A percentile compares a stretch with the other conserved stretches of the same genome.
Conservation (phyloP, 2,888 invertebrate genomes). For the Sarcophaga variegata region DNA sequence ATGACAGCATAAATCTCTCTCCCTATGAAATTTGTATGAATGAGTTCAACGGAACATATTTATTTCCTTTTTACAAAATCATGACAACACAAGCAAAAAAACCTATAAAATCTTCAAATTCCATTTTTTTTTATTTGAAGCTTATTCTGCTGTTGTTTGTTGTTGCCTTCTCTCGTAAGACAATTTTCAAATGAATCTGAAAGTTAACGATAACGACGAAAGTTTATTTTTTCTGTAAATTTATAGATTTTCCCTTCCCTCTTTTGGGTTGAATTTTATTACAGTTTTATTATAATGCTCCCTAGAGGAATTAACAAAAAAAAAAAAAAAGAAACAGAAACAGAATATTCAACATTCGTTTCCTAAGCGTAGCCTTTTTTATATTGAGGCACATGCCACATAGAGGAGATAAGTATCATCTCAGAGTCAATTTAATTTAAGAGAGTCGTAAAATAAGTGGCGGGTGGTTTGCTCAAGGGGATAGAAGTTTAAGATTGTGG, state of each 20-base stretch:
- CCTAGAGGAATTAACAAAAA: not conserved
- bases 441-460: not conserved
- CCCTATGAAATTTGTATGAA: no score
- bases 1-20: not conserved
- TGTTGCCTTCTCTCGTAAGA: not conserved
- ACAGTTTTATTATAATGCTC: slow-evolving; percentile 33
- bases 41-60: no score
- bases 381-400: not conserved
- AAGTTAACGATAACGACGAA: slow-evolving; percentile 23
- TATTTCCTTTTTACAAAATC: not conserved
- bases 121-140: not conserved
- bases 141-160: not conserved
- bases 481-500: not conserved
- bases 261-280: slow-evolving; percentile 11
- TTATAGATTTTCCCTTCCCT: not conserved
- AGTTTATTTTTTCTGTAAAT: slow-evolving; percentile 23
- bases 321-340: no score
- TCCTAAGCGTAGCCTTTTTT: not conserved
- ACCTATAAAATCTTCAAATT: not conserved
- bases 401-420: not conserved
- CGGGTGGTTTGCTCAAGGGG: not conserved
- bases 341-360: not conserved
- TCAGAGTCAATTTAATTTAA: not conserved
- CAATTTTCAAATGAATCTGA: not conserved
- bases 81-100: not conserved